A percentile compares a stretch with the other conserved stretches of the same genome.
phyloP scores from a whole-genome alignment of 2,797 vertebrate species.

The Novumbra hubbsi region DNA sequence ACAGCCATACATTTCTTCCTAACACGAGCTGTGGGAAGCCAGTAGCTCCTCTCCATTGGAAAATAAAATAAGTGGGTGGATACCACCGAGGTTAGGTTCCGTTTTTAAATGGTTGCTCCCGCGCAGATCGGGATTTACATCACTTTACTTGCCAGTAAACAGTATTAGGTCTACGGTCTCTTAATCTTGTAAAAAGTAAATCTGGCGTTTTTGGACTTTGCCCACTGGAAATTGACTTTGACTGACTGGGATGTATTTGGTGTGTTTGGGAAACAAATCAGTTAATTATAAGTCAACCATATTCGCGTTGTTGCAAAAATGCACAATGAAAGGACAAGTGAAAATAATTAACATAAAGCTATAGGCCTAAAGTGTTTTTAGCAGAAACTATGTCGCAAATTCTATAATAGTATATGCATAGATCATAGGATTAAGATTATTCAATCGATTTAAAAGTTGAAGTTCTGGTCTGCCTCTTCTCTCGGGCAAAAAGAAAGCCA shows the following conservation, averaged over 20 bases:
- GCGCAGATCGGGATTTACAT: constrained; percentile 14
- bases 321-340: not conserved
- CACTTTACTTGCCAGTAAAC: not conserved
- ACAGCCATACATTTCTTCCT: constrained; percentile 84
- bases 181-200: no score
- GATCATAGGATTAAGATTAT: constrained; percentile 40
- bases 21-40: constrained; percentile 66
- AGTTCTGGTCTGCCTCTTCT: constrained; percentile 59
- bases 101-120: constrained; percentile 50
- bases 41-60: constrained; percentile 62
- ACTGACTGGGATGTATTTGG: no score
- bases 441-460: constrained; percentile 59
- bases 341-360: not conserved
- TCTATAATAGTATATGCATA: constrained; percentile 20
- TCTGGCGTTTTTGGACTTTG: no score
- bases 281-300: not conserved
- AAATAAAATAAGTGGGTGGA: constrained; percentile 62
- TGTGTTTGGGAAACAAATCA: no score
- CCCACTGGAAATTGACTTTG: no score
- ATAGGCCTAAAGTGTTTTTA: not conserved
- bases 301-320: not conserved
- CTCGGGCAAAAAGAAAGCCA: constrained; percentile 57
- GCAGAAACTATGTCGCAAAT: not conserved
- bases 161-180: not conserved
- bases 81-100: constrained; percentile 52